Evolutionary conservation across 2,888 invertebrate species (phyloP), one percentile per base, ranked within the genome.

Genomic region (Copidosoma aretas): DNA sequence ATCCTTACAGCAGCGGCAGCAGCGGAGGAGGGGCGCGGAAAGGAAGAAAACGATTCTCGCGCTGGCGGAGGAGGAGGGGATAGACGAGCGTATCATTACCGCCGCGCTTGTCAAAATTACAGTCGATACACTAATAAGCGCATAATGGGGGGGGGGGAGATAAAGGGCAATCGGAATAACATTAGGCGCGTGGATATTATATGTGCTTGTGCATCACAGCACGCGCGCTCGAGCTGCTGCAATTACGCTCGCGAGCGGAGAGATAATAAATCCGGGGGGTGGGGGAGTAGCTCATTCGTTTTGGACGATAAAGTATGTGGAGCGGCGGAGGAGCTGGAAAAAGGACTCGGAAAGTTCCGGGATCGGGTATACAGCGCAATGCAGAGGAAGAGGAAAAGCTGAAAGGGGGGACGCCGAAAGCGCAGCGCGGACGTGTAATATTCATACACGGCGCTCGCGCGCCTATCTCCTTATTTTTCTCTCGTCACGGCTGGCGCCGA

Each of bases 281-380:
- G 32, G 32, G 8, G 32, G 32, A 32, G 32, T 8, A 32, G 32
- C 32, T 32, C 32, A 61, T 67, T 67, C 73, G 72, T 59, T 67
- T 60, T 59, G 70, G 67, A 67, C 72, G 72, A 72, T 70, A 70
- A 70, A 72, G 60, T 60, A 70, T 66, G 65, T 68, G 59, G 70
- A 68, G 22, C 70, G 71, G 43, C 43, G 12, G 12, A 46, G 14
- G 53, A 46, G 12, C n/a, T 64, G 22, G 56, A 67, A 68, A 52
- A 43, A 49, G 19, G 49, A 60, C 53, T 41, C 64, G 64, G n/a
- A 22, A 65, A 41, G 43, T 64, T 39, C 39, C 24, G 64, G 21
- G 19, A 22, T 41, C 24, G 3, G 43, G 19, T 15, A 49, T 17
- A 21, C n/a, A n/a, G n/a, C n/a, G n/a, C n/a, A n/a, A n/a, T n/a